Evolutionary conservation across 2,113 vertebrate species (phyloP), one percentile per base, ranked within the genome.

Genomic region (Cyprinodon tularosa): DNA sequence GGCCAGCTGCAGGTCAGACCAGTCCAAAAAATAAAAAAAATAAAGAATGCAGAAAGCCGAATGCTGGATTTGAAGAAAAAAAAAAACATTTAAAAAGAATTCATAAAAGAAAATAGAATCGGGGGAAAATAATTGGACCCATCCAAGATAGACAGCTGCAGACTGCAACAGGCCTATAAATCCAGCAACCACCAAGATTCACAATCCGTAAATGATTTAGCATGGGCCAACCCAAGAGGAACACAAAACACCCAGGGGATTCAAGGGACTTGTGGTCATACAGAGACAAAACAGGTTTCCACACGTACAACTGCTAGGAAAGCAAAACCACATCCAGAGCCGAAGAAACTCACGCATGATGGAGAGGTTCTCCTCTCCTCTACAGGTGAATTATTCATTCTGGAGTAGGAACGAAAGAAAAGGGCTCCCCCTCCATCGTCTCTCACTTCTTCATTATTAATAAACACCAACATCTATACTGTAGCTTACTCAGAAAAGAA

Each of bases 381-480:
- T 14, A 57, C 6, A 48, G 72, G 82, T 94, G 76, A 94, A 94
- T 93, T 83, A 94, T 94, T 93, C 74, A 93, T 92, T 78, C 75
- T 62, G 3, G 50, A 74, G 82, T 85, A 82, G 80, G 89, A 88
- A 89, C 13, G 77, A 85, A 85, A 86, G 88, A 74, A 73, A 75
- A 29, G 77, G 75, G 82, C 84, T 86, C 88, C 84, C 80, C 86
- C 87, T 84, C 78, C 83, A 87, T 71, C 74, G 79, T 72, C 78
- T 86, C 90, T 89, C 71, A 72, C 86, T 86, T 81, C 82, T 94
- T 86, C 86, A 94, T 94, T 93, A 94, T 93, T 94, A 87, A 94
- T 94, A 91, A 91, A 91, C 79, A 89, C 81, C 82, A 92, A 89
- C 87, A 94, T 93, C 87, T 84, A 92, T 88, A 90, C 91, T 86